Evolutionary conservation across 2,797 vertebrate species (phyloP).

Genomic region (Toxotes lorentzi): DNA sequence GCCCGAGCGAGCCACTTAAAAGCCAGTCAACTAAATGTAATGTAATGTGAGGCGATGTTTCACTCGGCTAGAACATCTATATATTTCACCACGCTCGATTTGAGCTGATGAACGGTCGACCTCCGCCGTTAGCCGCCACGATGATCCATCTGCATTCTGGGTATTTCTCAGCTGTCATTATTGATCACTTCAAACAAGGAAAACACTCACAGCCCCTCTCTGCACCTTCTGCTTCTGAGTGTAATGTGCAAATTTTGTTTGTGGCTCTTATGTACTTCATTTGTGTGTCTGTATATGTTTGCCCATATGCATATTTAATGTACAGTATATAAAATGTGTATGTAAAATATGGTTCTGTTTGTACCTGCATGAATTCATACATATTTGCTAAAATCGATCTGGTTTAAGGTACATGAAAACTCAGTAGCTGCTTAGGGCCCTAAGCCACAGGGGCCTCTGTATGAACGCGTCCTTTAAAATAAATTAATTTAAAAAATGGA

Average conservation of each 20-base stretch:
- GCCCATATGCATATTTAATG: background rate
- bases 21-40: constrained; percentile 62
- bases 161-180: constrained; percentile 50
- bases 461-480: too few species aligned
- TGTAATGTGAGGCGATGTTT: constrained; percentile 59
- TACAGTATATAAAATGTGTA: background rate
- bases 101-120: constrained; percentile 59
- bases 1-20: constrained; percentile 54
- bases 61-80: constrained; percentile 50
- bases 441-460: too few species aligned
- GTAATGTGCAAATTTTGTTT: background rate
- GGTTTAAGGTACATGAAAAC: background rate
- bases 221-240: background rate
- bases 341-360: background rate
- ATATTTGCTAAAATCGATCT: background rate
- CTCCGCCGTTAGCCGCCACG: constrained; percentile 10
- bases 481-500: too few species aligned
- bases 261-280: background rate
- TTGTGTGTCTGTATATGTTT: background rate
- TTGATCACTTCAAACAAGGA: constrained; percentile 51
- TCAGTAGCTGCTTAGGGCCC: too few species aligned
- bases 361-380: background rate
- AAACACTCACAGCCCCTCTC: background rate
- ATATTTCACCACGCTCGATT: constrained; percentile 62
- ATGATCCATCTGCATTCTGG: constrained; percentile 64